Conservation (phyloP, 2,797 vertebrate species). For the Tauraco hartlaubi region DNA sequence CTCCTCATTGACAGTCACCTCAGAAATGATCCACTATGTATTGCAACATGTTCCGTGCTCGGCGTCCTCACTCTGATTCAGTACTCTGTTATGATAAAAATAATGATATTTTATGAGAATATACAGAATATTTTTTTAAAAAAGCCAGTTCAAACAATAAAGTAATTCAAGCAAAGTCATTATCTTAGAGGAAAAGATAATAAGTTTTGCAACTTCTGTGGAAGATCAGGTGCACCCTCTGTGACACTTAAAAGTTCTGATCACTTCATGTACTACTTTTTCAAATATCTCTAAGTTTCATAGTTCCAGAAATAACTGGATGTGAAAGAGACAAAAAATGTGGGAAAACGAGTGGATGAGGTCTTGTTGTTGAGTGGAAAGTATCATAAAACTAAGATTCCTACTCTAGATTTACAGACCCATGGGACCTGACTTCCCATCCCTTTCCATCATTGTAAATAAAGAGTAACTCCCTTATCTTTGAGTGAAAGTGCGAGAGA, state of each 20-base stretch:
- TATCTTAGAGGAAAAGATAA: neutral
- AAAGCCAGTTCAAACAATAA: neutral
- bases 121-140: neutral
- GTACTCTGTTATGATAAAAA: neutral
- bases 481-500: neutral
- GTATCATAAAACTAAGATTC: neutral
- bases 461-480: neutral
- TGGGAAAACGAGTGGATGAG: neutral
- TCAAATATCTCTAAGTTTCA: neutral
- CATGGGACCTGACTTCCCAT: neutral
- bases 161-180: neutral
- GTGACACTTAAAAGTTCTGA: neutral
- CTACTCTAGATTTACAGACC: neutral
- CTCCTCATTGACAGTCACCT: neutral
- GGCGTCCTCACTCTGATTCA: neutral
- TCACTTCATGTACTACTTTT: neutral
- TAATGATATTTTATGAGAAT: neutral
- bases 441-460: neutral
- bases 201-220: neutral
- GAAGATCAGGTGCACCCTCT: neutral
- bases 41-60: neutral
- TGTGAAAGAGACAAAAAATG: neutral
- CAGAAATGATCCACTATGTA: neutral
- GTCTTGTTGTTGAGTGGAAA: neutral
- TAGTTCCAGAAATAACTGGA: neutral